Base-by-base conservation (phyloP, 2,888 invertebrate species). In the Eudasyphora cyanicolor region DNA sequence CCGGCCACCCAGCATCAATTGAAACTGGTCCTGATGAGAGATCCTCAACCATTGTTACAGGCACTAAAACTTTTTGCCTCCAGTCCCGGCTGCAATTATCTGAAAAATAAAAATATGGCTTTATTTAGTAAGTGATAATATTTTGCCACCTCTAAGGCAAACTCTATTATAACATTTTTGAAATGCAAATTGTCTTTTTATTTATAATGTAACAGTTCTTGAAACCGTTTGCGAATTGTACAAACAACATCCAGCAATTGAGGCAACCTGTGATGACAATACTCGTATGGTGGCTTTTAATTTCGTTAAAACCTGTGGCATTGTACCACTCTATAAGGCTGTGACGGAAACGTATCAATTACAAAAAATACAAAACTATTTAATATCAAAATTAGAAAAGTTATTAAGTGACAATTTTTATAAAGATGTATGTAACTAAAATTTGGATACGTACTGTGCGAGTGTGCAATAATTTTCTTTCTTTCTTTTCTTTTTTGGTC, bases 241-340 rank as follows among this genome's bases (percentile, higher is more conserved):
- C 51, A 87, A 89, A 29, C 88, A 89, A 79, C 89, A 89, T 90
- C 88, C 91, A 88, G 85, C 89, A 93, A 86, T 93, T 91, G 86
- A 92, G 93, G 85, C 88, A 21, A 84, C 91, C 91, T 89, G 92
- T 94, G 87, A 93, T 90, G 78, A 90, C 87, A 87, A 94, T 84
- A 89, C 96, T 35, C 96, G 96, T 92, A 91, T 95, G 88, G 94
- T 95, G 85, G 95, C 96, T 74, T 96, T 96, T 92, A 94, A 94
- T 89, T 93, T 96, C 87, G 94, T 96, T 14, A 94, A 93, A 85
- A 94, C 93, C 85, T 96, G 96, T 88, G 95, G 95, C 85, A 94
- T 95, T 88, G 92, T 94, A 82, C 91, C 93, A 35, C 93, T 96
- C 70, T 93, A 95, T 71, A 94, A 94, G 88, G 91, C 95, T 57